Percentiles rank a stretch among this genome's conserved stretches.
phyloP scores from a whole-genome alignment of 2,888 invertebrate genomes.

The Pristionchus entomophagus region DNA sequence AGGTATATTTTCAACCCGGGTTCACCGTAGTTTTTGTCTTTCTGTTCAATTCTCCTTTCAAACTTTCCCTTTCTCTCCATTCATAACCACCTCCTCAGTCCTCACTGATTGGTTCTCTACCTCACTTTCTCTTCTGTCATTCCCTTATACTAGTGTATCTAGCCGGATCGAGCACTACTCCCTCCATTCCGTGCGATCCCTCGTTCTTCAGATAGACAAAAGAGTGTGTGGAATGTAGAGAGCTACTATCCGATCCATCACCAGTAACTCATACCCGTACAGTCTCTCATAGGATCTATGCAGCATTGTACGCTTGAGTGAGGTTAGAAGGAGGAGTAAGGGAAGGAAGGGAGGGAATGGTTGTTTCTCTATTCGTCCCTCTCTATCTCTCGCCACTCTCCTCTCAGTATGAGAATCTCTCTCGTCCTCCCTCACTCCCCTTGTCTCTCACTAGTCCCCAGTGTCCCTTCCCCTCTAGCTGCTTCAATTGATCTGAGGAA shows the following conservation, averaged over 20 bases:
- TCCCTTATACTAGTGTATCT: neutral
- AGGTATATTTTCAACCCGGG: conserved; percentile 48
- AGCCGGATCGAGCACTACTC: too few relatives aligned
- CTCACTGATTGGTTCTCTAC: conserved; percentile 36
- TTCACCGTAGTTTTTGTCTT: too few relatives aligned
- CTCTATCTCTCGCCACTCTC: neutral
- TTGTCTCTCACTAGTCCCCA: conserved; percentile 12
- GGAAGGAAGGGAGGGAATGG: conserved; percentile 4
- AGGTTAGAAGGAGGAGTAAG: conserved; percentile 35
- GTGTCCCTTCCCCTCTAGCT: conserved; percentile 20
- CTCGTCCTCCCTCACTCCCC: neutral
- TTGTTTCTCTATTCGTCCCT: conserved; percentile 28
- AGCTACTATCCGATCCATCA: too few relatives aligned
- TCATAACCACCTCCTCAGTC: neutral
- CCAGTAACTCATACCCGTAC: neutral
- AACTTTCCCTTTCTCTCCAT: neutral
- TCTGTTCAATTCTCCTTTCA: neutral
- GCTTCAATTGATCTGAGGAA: conserved; percentile 48
- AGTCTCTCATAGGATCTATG: neutral
- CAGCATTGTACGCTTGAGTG: conserved; percentile 22
- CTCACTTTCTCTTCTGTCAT: neutral
- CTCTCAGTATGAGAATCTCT: conserved; percentile 31
- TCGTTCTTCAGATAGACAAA: too few relatives aligned
- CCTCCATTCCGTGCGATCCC: too few relatives aligned
- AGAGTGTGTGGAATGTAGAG: too few relatives aligned